Evolutionary conservation across 2,888 invertebrate species (phyloP).

Genomic region (Pocota personata): DNA sequence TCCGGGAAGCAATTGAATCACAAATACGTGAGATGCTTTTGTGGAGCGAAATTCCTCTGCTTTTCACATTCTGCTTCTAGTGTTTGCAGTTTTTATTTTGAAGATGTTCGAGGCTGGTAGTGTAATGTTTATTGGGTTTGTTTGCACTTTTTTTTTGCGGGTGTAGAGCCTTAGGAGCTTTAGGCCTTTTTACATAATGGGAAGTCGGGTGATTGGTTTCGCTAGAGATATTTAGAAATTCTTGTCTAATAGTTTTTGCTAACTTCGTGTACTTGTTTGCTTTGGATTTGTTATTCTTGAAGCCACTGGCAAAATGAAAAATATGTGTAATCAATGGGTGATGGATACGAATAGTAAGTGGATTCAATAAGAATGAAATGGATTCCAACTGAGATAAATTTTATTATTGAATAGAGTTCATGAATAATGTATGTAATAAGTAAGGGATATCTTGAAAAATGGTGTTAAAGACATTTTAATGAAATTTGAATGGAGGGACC

Average conservation of each 20-base stretch:
- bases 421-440: too few species aligned
- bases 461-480: too few species aligned
- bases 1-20: constrained; percentile 52
- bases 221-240: constrained; percentile 10
- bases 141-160: not conserved
- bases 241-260: not conserved
- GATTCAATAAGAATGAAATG: not conserved
- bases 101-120: constrained; percentile 3
- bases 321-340: not conserved
- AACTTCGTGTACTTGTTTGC: not conserved
- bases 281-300: constrained; percentile 1
- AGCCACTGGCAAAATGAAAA: not conserved
- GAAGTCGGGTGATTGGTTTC: constrained; percentile 7
- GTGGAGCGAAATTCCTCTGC: constrained; percentile 8
- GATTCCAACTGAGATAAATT: not conserved
- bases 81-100: constrained; percentile 24
- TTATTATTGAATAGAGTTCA: too few species aligned
- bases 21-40: constrained; percentile 40
- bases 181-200: not conserved
- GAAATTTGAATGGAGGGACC: too few species aligned
- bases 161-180: not conserved
- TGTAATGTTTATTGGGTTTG: not conserved
- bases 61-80: not conserved
- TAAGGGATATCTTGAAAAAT: too few species aligned
- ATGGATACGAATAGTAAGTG: not conserved